Base-by-base conservation (phyloP, 1,140 invertebrate species). In the Anagrus nilaparvatae region DNA sequence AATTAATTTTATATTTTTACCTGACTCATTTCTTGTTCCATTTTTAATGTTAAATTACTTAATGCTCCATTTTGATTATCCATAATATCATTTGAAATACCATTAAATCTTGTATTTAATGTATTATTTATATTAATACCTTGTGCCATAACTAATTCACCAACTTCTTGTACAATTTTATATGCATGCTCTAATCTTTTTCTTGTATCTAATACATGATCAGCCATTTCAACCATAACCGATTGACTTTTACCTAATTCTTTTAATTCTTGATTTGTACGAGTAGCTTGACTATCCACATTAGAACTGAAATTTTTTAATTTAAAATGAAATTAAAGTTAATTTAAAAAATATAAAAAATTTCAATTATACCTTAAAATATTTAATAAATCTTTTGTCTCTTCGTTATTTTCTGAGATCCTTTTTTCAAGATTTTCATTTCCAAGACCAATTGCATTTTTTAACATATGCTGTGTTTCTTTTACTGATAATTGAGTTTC, bases 151-250 rank as follows among this genome's bases (percentile, higher is more conserved):
- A 88, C 69, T 5, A 83, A 55, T 32, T 84, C 78, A 4, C 76
- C 74, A 17, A 91, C 71, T 60, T 88, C 84, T n/a, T 80, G 58
- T n/a, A 88, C 65, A 49, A 90, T 85, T 60, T 88, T 83, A 53
- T 88, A 80, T 1, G 87, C 79, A 49, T 87, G 89, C 53, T 91
- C 87, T 1, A 92, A 75, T 14, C 84, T 73, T 43, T 84, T 77
- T 59, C 88, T 90, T 0, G 80, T 88, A 31, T 88, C 85, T 50
- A 89, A 59, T 4, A 89, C 84, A 52, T 83, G 79, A 65, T 91
- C 87, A 0, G 83, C 84, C 40, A 86, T 90, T 58, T 86, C 79
- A 24, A 87, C 70, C 63, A 91, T 73, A 2, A 91, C 78, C 38
- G 79, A 75, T 52, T 90, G 87, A 23, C 86, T 78, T 55, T 84